phyloP scores from a whole-genome alignment of 2,113 vertebrate genomes.

The Rhinogobius similis region DNA sequence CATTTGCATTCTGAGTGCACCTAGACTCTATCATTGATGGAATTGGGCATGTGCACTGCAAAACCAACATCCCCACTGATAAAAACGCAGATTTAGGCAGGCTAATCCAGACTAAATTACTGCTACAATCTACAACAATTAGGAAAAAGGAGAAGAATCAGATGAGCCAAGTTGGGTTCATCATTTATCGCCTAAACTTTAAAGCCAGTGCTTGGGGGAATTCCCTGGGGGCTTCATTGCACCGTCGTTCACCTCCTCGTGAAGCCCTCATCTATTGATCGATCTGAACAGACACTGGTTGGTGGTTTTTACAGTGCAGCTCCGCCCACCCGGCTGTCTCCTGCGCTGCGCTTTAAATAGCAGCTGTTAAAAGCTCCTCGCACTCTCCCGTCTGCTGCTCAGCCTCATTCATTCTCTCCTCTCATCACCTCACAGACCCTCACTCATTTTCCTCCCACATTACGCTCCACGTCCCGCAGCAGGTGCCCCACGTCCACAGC shows the following conservation, averaged over 20 bases:
- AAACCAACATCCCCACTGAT: neutral
- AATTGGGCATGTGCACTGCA: constrained; percentile 32
- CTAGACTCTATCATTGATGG: constrained; percentile 20
- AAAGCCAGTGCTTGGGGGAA: neutral
- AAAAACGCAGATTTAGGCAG: neutral
- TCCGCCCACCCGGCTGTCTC: constrained; percentile 62
- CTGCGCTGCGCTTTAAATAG: constrained; percentile 82
- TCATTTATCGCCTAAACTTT: neutral
- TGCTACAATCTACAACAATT: too few species aligned
- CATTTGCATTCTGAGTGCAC: neutral
- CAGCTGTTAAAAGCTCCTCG: constrained; percentile 74
- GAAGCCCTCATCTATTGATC: neutral
- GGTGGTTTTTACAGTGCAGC: constrained; percentile 46
- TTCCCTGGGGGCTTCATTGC: neutral
- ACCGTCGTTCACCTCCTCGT: neutral
- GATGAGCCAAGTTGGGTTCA: neutral
- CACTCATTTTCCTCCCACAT: constrained; percentile 36
- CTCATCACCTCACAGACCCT: constrained; percentile 20
- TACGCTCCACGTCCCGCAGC: constrained; percentile 3
- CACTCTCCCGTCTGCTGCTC: constrained; percentile 49
- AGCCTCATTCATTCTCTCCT: constrained; percentile 15
- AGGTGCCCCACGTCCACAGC: constrained; percentile 19
- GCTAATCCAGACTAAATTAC: too few species aligned
- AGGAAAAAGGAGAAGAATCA: neutral
- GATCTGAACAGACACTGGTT: neutral